Percentiles rank a stretch among this genome's conserved stretches.
Conservation (phyloP, 2,888 invertebrate species). For the Papilio demoleus region DNA sequence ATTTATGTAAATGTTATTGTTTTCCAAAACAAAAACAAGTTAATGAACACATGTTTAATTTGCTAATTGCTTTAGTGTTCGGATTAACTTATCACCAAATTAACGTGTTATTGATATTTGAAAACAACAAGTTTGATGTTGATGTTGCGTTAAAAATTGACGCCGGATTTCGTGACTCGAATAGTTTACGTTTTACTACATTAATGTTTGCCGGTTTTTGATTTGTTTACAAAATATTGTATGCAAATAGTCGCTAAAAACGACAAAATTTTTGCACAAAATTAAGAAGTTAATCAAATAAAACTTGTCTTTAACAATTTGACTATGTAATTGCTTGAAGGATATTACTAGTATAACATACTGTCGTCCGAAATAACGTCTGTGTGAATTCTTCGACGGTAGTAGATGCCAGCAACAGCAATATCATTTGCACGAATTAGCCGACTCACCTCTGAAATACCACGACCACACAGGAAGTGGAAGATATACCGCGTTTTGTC, state of each 20-base stretch:
- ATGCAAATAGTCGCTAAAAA: neutral
- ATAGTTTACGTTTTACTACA: conserved; percentile 12
- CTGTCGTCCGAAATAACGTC: too few species aligned
- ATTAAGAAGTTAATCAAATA: neutral
- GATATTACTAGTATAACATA: neutral
- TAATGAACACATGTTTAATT: neutral
- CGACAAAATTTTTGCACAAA: neutral
- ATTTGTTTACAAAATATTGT: conserved; percentile 15
- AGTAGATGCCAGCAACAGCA: too few species aligned
- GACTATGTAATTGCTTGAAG: too few species aligned
- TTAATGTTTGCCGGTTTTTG: neutral
- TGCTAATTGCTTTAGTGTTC: conserved; percentile 13
- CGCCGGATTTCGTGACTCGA: conserved; percentile 12
- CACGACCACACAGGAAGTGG: too few species aligned
- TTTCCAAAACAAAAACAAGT: conserved; percentile 17
- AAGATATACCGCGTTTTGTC: too few species aligned
- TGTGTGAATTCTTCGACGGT: too few species aligned
- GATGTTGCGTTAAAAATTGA: neutral
- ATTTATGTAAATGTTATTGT: conserved; percentile 7
- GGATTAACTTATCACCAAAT: conserved; percentile 23
- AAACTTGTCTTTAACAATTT: too few species aligned
- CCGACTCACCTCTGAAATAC: too few species aligned
- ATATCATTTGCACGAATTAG: too few species aligned
- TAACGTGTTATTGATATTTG: conserved; percentile 10
- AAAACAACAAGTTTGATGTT: neutral